Percentiles rank a stretch among this genome's conserved stretches.
phyloP scores from a whole-genome alignment of 2,888 invertebrate species.

The Nudaria mundana region DNA sequence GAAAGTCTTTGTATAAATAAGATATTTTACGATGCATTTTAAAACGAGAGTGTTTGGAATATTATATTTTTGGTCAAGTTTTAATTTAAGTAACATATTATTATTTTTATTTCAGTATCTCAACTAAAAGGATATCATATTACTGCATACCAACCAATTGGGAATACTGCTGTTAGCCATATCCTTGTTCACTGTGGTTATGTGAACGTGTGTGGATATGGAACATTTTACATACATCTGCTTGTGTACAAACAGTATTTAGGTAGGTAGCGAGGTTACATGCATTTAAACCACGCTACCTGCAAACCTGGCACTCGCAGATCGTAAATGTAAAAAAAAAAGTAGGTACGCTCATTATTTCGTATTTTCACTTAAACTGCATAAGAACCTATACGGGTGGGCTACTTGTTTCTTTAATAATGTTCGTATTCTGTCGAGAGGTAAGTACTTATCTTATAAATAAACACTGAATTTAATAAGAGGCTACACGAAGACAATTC shows the following conservation, averaged over 20 bases:
- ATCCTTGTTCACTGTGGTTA: conserved; percentile 29
- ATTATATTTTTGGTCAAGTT: too few species aligned
- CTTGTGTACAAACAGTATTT: neutral
- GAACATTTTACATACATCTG: conserved; percentile 6
- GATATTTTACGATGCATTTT: too few species aligned
- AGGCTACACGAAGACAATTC: conserved; percentile 26
- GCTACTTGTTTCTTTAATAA: too few species aligned
- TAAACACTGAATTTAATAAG: neutral
- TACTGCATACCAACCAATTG: neutral
- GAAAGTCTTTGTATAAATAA: too few species aligned
- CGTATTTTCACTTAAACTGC: too few species aligned
- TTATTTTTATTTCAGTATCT: too few species aligned
- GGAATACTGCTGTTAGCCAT: conserved; percentile 2
- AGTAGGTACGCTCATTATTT: too few species aligned
- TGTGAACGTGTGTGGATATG: conserved; percentile 37
- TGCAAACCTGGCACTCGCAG: conserved; percentile 23
- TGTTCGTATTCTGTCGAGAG: too few species aligned
- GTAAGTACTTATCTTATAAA: neutral
- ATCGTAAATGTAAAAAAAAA: too few species aligned
- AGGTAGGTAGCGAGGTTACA: neutral
- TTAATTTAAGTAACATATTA: too few species aligned
- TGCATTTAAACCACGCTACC: conserved; percentile 28
- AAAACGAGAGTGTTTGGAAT: too few species aligned
- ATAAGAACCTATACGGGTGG: too few species aligned
- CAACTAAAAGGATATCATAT: neutral